Evolutionary conservation across 2,113 vertebrate genomes (phyloP).

Genomic region (Podarcis cretensis): DNA sequence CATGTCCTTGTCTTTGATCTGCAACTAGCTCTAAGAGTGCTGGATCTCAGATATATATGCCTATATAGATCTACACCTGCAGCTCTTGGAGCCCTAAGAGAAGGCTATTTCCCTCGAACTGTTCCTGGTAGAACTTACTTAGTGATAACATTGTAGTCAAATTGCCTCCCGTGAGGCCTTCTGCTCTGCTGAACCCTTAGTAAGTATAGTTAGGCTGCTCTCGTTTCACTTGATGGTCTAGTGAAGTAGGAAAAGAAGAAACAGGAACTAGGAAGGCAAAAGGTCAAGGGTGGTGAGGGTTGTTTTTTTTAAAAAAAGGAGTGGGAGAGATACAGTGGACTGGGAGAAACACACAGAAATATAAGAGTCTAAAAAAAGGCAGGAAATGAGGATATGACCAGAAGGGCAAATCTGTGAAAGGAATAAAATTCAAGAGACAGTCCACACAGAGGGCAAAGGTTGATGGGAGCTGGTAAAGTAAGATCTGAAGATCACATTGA

Average conservation of each 20-base stretch:
- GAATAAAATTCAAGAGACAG: not conserved
- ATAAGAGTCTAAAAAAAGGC: not conserved
- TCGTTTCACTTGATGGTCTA: not conserved
- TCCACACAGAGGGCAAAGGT: not conserved
- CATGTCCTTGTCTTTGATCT: not conserved
- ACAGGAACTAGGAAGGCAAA: not conserved
- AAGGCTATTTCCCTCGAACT: not conserved
- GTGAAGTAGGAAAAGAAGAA: not conserved
- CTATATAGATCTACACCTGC: not conserved
- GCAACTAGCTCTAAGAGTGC: not conserved
- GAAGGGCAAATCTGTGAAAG: not conserved
- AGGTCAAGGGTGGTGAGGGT: not conserved
- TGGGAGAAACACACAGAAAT: not conserved
- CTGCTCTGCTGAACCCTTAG: not conserved
- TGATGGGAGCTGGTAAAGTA: not conserved
- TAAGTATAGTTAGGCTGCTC: not conserved
- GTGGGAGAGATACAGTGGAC: not conserved
- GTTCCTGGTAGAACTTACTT: not conserved
- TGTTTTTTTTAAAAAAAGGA: not conserved
- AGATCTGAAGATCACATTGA: not conserved
- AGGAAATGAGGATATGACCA: not conserved
- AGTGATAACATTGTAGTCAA: not conserved
- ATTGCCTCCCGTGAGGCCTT: not conserved
- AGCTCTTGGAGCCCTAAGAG: not conserved
- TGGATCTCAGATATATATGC: not conserved